Base-by-base conservation (phyloP, 2,113 vertebrate species). In the Dasyurus viverrinus region DNA sequence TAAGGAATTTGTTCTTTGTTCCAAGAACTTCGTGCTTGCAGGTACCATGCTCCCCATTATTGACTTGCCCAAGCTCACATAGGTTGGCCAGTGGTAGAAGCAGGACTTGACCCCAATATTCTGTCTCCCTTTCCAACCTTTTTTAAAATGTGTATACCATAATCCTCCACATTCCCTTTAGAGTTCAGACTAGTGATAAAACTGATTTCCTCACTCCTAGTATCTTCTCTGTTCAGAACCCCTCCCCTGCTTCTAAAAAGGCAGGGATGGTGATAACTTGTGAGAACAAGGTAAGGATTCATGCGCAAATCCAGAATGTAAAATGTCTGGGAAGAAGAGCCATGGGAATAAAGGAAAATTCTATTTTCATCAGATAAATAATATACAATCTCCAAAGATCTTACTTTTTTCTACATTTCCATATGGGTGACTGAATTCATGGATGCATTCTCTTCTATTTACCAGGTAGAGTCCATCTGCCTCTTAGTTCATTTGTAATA, bases 381-480 rank as follows among this genome's bases (percentile, higher is more conserved):
- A 89, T 1, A 14, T 46, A 55, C 36, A 54, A n/a, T 89, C 25
- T 91, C 54, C 89, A 92, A 22, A 90, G 46, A 19, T 25, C 4
- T 26, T 46, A 90, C 10, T 68, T 60, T 14, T 30, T 54, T 0
- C 6, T 1, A 24, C 0, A 46, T 8, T n/a, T 55, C 27, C 57
- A 30, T 50, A 30, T 90, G 47, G 93, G 46, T 92, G 92, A 68
- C 53, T 50, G 26, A 60, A 36, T 26, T n/a, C 8, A 36, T 2
- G 9, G 27, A 8, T 6, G 2, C 5, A 23, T 0, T 57, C n/a
- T 89, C 46, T 7, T 0, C 46, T 54, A 2, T 14, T 54, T 53
- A 89, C 52, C 90, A 76, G 46, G 25, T 24, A 19, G 55, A 76
- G 53, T 76, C 53, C 30, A 19, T 90, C n/a, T 92, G 57, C 24